Conservation (phyloP, 2,888 invertebrate species). For the Tubulanus polymorphus region DNA sequence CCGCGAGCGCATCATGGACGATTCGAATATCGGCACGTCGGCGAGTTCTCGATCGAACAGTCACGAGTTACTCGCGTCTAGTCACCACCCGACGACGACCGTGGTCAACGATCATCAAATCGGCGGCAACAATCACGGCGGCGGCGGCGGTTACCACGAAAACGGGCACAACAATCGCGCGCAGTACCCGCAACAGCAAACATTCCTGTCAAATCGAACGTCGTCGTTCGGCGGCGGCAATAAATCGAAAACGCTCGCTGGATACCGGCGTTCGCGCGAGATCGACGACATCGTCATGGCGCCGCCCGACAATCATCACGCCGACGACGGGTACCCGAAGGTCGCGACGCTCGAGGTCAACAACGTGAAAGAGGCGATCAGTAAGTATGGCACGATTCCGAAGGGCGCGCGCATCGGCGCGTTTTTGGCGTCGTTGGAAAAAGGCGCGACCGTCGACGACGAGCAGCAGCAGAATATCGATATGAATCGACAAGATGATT, state of each 20-base stretch:
- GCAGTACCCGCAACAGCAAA: slow-evolving; percentile 9
- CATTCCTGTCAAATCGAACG: slow-evolving; percentile 19
- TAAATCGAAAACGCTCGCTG: slow-evolving; percentile 22
- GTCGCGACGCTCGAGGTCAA: slow-evolving; percentile 92
- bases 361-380: slow-evolving; percentile 84
- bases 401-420: slow-evolving; percentile 96
- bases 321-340: slow-evolving; percentile 6
- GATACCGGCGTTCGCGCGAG: slow-evolving; percentile 24
- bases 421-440: slow-evolving; percentile 79
- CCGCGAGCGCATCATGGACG: slow-evolving; percentile 20
- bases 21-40: slow-evolving; percentile 6
- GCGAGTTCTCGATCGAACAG: slow-evolving; percentile 17
- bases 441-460: slow-evolving; percentile 22
- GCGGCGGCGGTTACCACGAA: too few species aligned
- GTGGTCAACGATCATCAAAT: slow-evolving; percentile 20
- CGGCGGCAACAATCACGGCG: slow-evolving; percentile 2
- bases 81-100: slow-evolving; percentile 16
- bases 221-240: background rate
- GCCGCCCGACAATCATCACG: slow-evolving; percentile 17
- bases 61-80: slow-evolving; percentile 16
- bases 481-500: background rate
- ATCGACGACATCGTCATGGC: slow-evolving; percentile 25
- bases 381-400: slow-evolving; percentile 92
- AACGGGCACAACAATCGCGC: too few species aligned
- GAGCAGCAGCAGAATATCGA: background rate